A percentile compares a stretch with the other conserved stretches of the same genome.
Conservation (phyloP, 2,113 vertebrate species). For the Chitala chitala region DNA sequence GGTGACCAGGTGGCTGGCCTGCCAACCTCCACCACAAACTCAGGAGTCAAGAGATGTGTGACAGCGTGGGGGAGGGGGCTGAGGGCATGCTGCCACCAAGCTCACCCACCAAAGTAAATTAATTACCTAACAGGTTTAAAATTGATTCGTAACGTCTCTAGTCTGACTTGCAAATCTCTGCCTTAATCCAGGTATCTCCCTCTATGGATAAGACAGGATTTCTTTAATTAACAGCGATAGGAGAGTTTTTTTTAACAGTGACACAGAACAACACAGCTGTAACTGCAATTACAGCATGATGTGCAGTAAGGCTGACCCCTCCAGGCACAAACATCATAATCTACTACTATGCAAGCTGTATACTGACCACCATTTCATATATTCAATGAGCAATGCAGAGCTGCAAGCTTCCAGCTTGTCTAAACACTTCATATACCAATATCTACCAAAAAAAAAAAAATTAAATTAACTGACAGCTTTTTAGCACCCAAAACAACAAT, state of each 20-base stretch:
- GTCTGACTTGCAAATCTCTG: slow-evolving; percentile 60
- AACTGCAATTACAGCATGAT: slow-evolving; percentile 43
- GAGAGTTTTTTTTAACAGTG: slow-evolving; percentile 44
- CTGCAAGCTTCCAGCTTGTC: no score
- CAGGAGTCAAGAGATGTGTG: slow-evolving; percentile 52
- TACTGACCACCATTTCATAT: background rate
- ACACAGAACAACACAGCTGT: slow-evolving; percentile 47
- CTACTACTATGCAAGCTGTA: background rate
- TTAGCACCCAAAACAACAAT: background rate
- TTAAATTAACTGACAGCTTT: background rate
- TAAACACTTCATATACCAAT: no score
- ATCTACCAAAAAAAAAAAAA: background rate
- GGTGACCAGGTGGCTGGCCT: slow-evolving; percentile 25
- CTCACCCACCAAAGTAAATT: slow-evolving; percentile 53
- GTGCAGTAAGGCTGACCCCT: slow-evolving; percentile 18
- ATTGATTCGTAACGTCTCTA: slow-evolving; percentile 58
- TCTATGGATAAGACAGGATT: slow-evolving; percentile 56
- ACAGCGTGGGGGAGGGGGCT: slow-evolving; percentile 48
- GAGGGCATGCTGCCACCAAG: slow-evolving; percentile 50
- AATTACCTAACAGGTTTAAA: slow-evolving; percentile 60
- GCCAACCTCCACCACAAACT: slow-evolving; percentile 36
- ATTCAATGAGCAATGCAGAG: background rate
- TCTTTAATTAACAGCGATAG: slow-evolving; percentile 57
- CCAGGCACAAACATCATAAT: slow-evolving; percentile 25
- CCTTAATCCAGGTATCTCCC: slow-evolving; percentile 60